Conservation (phyloP, 2,113 vertebrate species). For the Osmerus eperlanus region DNA sequence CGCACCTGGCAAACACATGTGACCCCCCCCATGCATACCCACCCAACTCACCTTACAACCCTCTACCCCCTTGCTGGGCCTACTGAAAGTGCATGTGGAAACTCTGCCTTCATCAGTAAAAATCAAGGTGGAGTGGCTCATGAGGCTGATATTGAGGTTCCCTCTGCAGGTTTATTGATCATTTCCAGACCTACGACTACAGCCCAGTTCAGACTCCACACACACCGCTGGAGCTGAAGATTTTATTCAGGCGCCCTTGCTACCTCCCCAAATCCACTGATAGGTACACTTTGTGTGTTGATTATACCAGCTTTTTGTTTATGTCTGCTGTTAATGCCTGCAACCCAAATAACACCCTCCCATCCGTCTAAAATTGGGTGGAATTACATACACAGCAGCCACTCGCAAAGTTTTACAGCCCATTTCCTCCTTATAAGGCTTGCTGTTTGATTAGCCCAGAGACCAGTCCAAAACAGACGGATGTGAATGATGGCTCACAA, state of each 20-base stretch:
- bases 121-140: conserved; percentile 61
- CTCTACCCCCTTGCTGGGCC: neutral
- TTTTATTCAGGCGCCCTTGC: conserved; percentile 53
- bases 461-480: conserved; percentile 13
- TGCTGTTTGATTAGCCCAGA: conserved; percentile 31
- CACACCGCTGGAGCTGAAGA: conserved; percentile 59
- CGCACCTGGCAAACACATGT: conserved; percentile 76
- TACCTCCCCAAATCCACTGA: conserved; percentile 54
- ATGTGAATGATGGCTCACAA: conserved; percentile 20
- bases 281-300: neutral
- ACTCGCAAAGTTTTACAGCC: conserved; percentile 40
- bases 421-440: conserved; percentile 50
- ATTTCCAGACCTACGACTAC: conserved; percentile 54
- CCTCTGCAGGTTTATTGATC: conserved; percentile 63
- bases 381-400: conserved; percentile 15
- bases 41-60: conserved; percentile 21
- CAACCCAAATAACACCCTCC: conserved; percentile 27
- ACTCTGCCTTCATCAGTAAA: conserved; percentile 65
- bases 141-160: conserved; percentile 74
- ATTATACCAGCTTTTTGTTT: conserved; percentile 49
- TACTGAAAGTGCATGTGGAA: conserved; percentile 33
- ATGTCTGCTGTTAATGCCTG: conserved; percentile 49
- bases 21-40: conserved; percentile 63
- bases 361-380: conserved; percentile 16
- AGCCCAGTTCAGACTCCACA: conserved; percentile 47